phyloP scores from a whole-genome alignment of 2,113 vertebrate genomes.

The Steatornis caripensis region DNA sequence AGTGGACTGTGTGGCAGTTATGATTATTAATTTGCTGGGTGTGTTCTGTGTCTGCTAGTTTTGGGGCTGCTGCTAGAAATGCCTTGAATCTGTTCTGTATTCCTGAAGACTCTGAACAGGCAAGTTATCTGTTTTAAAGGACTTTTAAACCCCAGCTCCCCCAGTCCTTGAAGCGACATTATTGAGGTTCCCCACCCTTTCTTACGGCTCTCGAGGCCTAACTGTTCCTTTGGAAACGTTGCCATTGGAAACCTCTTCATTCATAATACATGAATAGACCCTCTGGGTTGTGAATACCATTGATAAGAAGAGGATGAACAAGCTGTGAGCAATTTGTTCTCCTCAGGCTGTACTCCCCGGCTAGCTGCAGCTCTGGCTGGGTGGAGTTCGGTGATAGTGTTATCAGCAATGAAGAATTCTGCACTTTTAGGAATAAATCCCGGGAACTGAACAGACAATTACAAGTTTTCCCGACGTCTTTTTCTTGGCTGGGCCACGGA shows the following conservation, averaged over 20 bases:
- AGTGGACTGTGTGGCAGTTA: background rate
- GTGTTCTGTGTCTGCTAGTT: background rate
- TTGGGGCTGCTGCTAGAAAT: background rate
- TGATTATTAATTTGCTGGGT: slow-evolving; percentile 6
- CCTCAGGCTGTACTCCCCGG: background rate
- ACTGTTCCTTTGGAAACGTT: slow-evolving; percentile 54
- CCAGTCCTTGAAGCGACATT: background rate
- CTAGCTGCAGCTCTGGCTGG: slow-evolving; percentile 45
- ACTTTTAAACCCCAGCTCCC: background rate
- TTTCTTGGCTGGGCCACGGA: fast-evolving
- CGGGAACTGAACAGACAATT: background rate
- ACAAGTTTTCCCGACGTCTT: background rate
- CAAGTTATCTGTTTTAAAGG: background rate
- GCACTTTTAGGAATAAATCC: background rate
- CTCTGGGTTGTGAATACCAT: slow-evolving; percentile 56
- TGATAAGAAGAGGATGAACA: slow-evolving; percentile 51
- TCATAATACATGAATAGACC: slow-evolving; percentile 70
- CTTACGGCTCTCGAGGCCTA: slow-evolving; percentile 33
- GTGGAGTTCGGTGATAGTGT: slow-evolving; percentile 43
- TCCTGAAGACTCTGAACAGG: background rate
- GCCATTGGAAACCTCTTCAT: slow-evolving; percentile 76
- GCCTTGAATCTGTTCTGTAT: background rate
- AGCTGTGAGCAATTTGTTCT: slow-evolving; percentile 36
- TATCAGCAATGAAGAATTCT: background rate
- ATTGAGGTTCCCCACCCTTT: slow-evolving; percentile 35